These are phyloP conservation scores for Saccostrea cuccullata DNA, from an alignment of 1,140 invertebrate genomes.

Conservation along the genomic window DNA sequence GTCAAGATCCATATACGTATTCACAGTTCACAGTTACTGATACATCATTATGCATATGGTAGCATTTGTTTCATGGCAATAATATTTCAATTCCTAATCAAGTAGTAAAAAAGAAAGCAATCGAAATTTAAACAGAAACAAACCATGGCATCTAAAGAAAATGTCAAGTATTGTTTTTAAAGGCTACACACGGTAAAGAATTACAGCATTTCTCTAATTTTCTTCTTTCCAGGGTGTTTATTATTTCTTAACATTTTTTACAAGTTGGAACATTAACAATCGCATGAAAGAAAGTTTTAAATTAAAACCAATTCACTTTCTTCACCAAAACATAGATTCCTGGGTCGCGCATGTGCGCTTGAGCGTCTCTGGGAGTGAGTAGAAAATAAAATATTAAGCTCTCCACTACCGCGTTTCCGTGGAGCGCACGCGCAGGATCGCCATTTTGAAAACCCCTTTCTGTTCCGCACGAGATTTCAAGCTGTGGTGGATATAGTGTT, in stretches of 20 bases:
- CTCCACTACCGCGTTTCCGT: not conserved
- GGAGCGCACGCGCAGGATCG: conserved; percentile 13
- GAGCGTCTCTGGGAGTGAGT: conserved; percentile 6
- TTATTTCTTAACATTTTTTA: not conserved
- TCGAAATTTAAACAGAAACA: no score
- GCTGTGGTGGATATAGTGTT: not conserved
- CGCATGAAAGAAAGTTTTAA: conserved; percentile 20
- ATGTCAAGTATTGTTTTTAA: not conserved
- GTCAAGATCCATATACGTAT: no score
- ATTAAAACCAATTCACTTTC: conserved; percentile 35
- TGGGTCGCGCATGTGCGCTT: conserved; percentile 18
- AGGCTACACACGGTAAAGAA: not conserved
- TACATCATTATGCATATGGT: no score
- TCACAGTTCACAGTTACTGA: no score
- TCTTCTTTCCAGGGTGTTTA: not conserved
- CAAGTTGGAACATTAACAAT: conserved; percentile 22
- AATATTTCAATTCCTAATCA: no score
- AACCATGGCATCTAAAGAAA: not conserved
- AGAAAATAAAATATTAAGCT: not conserved
- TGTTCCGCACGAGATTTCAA: not conserved
- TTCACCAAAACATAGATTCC: conserved; percentile 21
- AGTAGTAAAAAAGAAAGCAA: no score
- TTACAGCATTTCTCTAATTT: not conserved
- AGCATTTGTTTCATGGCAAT: no score
- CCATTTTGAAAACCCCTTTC: conserved; percentile 1